phyloP scores from a whole-genome alignment of 2,113 vertebrate species.

The Greenwoodochromis staneri region DNA sequence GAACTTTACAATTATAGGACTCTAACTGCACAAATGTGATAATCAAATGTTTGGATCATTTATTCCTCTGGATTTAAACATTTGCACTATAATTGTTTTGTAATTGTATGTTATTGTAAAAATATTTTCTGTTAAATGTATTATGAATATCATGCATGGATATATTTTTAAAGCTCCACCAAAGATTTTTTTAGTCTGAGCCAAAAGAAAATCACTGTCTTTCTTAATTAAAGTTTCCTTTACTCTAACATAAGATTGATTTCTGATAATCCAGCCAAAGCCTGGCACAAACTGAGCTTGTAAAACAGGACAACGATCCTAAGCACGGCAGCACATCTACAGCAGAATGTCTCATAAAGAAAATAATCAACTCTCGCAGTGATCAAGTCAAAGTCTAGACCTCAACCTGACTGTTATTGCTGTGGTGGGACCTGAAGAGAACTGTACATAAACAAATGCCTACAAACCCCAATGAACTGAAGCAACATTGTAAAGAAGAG shows the following conservation, averaged over 20 bases:
- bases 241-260: neutral
- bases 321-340: neutral
- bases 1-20: neutral
- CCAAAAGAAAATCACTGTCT: neutral
- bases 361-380: neutral
- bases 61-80: neutral
- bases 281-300: neutral
- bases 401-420: neutral
- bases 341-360: neutral
- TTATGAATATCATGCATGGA: neutral
- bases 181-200: neutral
- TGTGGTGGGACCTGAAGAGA: neutral
- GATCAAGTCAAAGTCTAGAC: neutral
- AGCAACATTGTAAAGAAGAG: neutral
- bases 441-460: neutral
- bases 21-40: neutral
- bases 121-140: neutral
- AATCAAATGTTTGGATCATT: accelerated
- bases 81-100: accelerated
- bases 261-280: neutral
- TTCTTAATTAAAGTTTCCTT: neutral
- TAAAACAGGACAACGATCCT: neutral
- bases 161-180: neutral
- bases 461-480: neutral
- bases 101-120: neutral